These are phyloP conservation scores for Hypsopygia costalis DNA, from an alignment of 2,888 invertebrate species.

Conservation along the genomic window DNA sequence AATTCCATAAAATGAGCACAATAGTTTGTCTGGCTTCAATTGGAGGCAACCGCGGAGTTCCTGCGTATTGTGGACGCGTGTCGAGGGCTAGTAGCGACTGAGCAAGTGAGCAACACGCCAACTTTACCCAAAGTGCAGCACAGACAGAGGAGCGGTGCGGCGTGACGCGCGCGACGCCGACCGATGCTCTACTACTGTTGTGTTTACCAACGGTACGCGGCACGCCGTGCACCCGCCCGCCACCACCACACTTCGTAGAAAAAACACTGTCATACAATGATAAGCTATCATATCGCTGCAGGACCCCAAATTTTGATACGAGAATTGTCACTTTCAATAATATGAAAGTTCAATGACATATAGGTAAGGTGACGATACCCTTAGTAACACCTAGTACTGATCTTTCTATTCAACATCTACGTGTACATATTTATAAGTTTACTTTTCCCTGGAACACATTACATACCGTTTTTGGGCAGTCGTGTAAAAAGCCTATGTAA, in stretches of 20 bases:
- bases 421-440: no score
- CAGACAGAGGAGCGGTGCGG: conserved; percentile 16
- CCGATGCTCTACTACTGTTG: conserved; percentile 52
- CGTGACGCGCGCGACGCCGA: conserved; percentile 50
- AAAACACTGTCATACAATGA: conserved; percentile 54
- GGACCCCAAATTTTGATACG: conserved; percentile 29
- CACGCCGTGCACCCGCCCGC: conserved; percentile 49
- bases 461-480: no score
- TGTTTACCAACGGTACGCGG: conserved; percentile 46
- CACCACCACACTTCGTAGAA: conserved; percentile 44
- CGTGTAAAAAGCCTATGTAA: no score
- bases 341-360: conserved; percentile 3
- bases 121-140: not conserved
- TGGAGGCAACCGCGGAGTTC: conserved; percentile 56
- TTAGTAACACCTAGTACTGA: no score
- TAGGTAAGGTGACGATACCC: no score
- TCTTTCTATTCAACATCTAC: no score
- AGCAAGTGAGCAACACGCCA: not conserved
- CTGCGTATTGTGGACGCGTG: conserved; percentile 55
- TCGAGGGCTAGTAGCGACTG: conserved; percentile 17
- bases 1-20: conserved; percentile 13
- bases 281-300: conserved; percentile 51
- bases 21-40: conserved; percentile 31
- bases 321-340: conserved; percentile 23
- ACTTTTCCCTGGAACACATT: no score